Evolutionary conservation across 2,113 vertebrate species (phyloP).

Genomic region (Oceanites oceanicus): DNA sequence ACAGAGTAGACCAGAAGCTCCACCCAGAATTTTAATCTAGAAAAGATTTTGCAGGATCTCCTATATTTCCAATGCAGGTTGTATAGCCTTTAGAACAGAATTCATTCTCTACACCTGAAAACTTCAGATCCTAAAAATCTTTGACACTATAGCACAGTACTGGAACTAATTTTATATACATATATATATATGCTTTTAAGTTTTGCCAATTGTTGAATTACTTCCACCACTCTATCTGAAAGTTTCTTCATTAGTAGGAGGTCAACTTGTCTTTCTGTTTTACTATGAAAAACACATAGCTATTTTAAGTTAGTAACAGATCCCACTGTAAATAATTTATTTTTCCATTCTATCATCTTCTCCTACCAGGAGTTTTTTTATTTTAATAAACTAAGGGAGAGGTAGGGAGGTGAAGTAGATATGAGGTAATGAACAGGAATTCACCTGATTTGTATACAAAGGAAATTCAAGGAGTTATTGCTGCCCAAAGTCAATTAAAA

Average conservation of each 20-base stretch:
- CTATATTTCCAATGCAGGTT: neutral
- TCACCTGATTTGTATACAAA: neutral
- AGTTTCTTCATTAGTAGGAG: neutral
- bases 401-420: fast-evolving
- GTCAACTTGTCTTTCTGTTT: neutral
- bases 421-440: neutral
- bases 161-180: neutral
- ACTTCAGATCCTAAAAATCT: neutral
- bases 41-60: neutral
- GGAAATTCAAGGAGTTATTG: neutral
- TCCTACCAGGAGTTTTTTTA: neutral
- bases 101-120: neutral
- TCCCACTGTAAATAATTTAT: neutral
- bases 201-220: neutral
- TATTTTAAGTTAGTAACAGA: neutral
- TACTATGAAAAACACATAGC: neutral
- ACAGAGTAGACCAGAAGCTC: neutral
- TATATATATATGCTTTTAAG: neutral
- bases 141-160: neutral
- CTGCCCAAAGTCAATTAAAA: neutral
- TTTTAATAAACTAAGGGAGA: neutral
- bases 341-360: neutral
- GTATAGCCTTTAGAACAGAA: neutral
- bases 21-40: neutral
- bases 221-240: neutral